These are phyloP conservation scores for Aelia acuminata DNA, from an alignment of 2,888 invertebrate genomes.

Conservation along the genomic window DNA sequence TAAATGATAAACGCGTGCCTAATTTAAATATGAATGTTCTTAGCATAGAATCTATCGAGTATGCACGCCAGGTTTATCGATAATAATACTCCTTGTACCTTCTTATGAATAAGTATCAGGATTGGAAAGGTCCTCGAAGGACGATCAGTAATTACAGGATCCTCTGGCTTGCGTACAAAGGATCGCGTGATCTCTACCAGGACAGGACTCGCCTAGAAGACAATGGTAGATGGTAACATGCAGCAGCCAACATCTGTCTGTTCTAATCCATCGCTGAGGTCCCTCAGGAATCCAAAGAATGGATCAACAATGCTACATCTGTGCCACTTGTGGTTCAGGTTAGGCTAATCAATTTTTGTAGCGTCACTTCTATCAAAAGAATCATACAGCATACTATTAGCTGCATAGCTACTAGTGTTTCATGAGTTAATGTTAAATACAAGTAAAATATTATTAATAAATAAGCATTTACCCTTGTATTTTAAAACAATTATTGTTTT, in stretches of 20 bases:
- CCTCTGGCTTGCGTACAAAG: too few species aligned
- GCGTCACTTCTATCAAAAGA: not conserved
- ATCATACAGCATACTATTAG: not conserved
- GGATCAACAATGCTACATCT: not conserved
- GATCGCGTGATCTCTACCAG: conserved; percentile 26
- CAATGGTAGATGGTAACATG: not conserved
- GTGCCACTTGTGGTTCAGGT: not conserved
- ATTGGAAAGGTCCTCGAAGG: not conserved
- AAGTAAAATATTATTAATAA: too few species aligned
- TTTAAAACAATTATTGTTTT: too few species aligned
- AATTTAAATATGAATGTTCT: conserved; percentile 1
- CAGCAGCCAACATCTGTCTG: conserved; percentile 1
- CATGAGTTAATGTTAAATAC: too few species aligned
- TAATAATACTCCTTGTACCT: not conserved
- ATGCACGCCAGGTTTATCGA: not conserved
- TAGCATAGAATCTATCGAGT: not conserved
- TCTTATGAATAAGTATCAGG: not conserved
- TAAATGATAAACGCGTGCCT: not conserved
- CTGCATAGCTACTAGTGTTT: not conserved
- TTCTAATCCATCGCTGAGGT: not conserved
- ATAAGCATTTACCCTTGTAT: too few species aligned
- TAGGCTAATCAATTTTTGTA: not conserved
- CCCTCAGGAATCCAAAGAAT: not conserved
- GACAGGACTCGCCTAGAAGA: not conserved
- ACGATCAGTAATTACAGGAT: not conserved